Base-by-base conservation (phyloP, 2,888 invertebrate genomes). In the Tenthredo amoena region DNA sequence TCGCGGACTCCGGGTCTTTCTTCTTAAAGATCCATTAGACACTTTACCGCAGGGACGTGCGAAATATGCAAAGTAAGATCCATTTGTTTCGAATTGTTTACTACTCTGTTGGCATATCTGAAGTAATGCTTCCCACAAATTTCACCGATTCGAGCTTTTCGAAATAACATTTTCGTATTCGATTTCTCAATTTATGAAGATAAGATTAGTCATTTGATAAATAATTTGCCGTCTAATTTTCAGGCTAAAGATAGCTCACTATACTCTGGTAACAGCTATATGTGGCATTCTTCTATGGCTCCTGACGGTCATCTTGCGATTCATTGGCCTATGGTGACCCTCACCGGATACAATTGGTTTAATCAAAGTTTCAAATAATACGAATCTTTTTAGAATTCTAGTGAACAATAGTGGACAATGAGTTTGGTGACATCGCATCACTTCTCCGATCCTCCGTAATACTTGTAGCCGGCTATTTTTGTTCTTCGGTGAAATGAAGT, bases 11-110 rank as follows among this genome's bases (percentile, higher is more conserved):
- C 95, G 98, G 86, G 94, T 96, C 0, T 98, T 96, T 91, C 91
- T 98, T 2, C 90, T 97, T 31, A 97, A 98, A 88, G 98, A 98
- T 91, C 96, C 97, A 68, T 91, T 96, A 15, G 95, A 96, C 0
- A 96, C 96, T 0, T 88, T 97, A 84, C 95, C 96, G 0, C 94
- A 95, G 89, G 96, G 95, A 40, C 94, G 93, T 79, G 95, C 94
- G 88, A 95, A 94, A 90, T 92, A 90, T 65, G 12, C 12, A 9
- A 89, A 81, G 90, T 91, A 85, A 86, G 88, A 86, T 85, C 40
- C 31, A 58, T 50, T 55, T 4, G 40, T 58, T 77, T 31, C 43
- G 10, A 43, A 12, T 21, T 84, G 18, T 87, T 86, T 62, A 43
- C 10, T 43, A 43, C 2, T 12, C 12, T 43, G 12, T 43, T 15